Base-by-base conservation (phyloP, 2,888 invertebrate species). In the Lochmaea crataegi region DNA sequence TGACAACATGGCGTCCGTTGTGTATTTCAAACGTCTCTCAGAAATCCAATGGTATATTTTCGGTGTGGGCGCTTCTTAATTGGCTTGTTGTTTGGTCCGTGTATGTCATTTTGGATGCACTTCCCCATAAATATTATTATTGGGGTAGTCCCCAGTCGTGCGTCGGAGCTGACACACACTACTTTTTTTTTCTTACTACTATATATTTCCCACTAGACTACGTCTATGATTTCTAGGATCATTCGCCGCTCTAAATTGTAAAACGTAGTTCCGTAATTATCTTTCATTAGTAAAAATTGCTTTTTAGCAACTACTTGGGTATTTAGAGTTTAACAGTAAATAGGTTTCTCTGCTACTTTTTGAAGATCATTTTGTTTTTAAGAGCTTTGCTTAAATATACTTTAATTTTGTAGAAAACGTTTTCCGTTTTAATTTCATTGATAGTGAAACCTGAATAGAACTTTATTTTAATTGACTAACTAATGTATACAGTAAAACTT, bases 241-340 rank as follows among this genome's bases (percentile, higher is more conserved):
- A 45, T 45, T 45, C 45, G 12, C 45, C 45, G 45, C 42, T 45
- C 45, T 12, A 45, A 45, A 45, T 45, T 45, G 45, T 45, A 45
- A 45, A 45, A 45, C 14, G 45, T 45, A 45, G 45, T 45, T 69
- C 61, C 63, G 51, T 63, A 69, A 69, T 69, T 69, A 69, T 69
- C 63, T 41, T 69, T 69, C 68, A 69, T 69, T 69, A 69, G 68
- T 69, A 63, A 18, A 16, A 57, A 67, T 48, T 61, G 61, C 16
- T 68, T 63, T 63, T 69, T 69, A 69, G 51, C 32, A 26, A 32
- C 26, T 12, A 26, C 42, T 53, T 4, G 14, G 63, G 63, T 63
- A 69, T 69, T 69, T 69, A 69, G 53, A 48, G 57, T 18, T 41
- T 69, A 63, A 22, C 42, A 41, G 68, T 53, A 45, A 51, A 61